Evolutionary conservation across 2,797 vertebrate species (phyloP), one percentile per base, ranked within the genome.

Genomic region (Staurois parvus): DNA sequence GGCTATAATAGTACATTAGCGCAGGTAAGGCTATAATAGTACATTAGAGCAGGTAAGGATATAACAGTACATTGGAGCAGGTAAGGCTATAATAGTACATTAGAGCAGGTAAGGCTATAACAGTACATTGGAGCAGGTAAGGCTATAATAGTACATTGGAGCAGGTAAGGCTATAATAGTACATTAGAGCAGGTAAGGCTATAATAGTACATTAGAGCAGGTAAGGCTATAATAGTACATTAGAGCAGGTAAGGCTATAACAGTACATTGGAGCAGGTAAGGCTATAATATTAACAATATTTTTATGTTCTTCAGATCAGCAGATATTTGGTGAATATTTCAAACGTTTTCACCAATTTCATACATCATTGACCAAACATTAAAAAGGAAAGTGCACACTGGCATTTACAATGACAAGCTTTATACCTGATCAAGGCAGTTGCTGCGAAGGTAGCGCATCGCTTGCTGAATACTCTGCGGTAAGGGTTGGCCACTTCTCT

Each of bases 391-490:
- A 40, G 12, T 19, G 17, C 48, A 3, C 70, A 11, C 28, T 29
- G 7, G 29, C 21, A 11, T 48, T 42, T 19, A 68, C 40, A 34
- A 15, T 9, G 0, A 68, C 19, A 13, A 34, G 24, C 34, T n/a
- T 56, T 19, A 73, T 89, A 99, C 98, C 98, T 99, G 98, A 91
- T 99, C 98, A 0, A 99, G 95, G 89, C 98, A 99, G 90, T 96
- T 96, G 92, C 95, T 97, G 87, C 97, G 96, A 76, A 99, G 95
- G 88, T 97, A 99, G 17, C 94, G 95, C 72, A 99, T 92, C 0
- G 96, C 98, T 93, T 99, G 97, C 88, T 99, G 98, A 88, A 99
- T 94, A 84, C 98, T 97, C 59, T 97, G 97, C 42, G 98, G 98
- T 87, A 99, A 92, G 0, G 98, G 98, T 67, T 99, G 98, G 40